Evolutionary conservation across 2,888 invertebrate species (phyloP), one percentile per base, ranked within the genome.

Genomic region (Halocaridina rubra): DNA sequence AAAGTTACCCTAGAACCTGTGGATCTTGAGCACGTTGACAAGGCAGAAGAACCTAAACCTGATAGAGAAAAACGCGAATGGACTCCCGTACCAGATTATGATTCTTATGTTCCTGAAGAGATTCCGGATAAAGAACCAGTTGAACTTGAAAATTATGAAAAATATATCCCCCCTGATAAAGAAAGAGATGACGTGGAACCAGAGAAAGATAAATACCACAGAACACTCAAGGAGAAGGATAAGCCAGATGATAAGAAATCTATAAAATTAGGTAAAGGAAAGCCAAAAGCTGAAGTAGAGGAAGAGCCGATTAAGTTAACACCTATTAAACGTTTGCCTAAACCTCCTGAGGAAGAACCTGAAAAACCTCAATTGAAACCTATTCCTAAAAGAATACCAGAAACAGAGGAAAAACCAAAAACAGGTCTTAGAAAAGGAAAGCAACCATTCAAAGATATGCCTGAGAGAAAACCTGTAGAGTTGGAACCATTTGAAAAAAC

Each of bases 321-420:
- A 19, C 81, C 81, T 13, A 80, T 57, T 13, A 86, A 84, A 24
- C 80, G 80, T 27, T 30, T 71, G 27, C 84, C 80, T 10, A 84
- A 71, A 32, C 64, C 71, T 5, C 78, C 81, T n/a, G 84, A 75
- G 29, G 69, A 74, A 13, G 84, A 84, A 75, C 10, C 4, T 13
- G 84, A 86, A 29, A 30, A n/a, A 16, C 76, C 64, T 39, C 39
- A 64, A n/a, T 27, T 86, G 32, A 84, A 86, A 22, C 84, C 86
- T 16, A 82, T 78, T 61, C 78, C 80, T 19, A 85, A 80, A 74
- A 78, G 76, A 46, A 86, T 78, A 79, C 13, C 67, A 53, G 80
- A 79, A 22, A 27, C 33, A 22, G 74, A 74, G 3, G 75, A 75
- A 32, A 72, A 81, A 32, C 59, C 53, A 30, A 78, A 33, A 27